Percentiles rank a stretch among this genome's conserved stretches.
These are phyloP conservation scores for Lepus europaeus DNA, from an alignment of 2,113 vertebrate species.

Conservation along the genomic window DNA sequence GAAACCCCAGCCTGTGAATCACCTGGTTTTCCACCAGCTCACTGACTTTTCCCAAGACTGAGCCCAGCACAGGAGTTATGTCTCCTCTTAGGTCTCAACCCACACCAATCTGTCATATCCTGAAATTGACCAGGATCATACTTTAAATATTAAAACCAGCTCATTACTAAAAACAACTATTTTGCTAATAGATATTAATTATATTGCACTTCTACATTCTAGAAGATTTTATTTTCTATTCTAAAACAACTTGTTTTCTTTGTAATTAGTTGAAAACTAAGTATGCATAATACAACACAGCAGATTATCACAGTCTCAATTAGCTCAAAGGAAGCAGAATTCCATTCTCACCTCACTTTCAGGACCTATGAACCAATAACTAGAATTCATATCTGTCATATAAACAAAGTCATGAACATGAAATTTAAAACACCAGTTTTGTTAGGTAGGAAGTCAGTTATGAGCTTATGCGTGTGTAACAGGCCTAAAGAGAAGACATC, in stretches of 20 bases:
- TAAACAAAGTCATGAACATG: slow-evolving; percentile 25
- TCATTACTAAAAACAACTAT: slow-evolving; percentile 10
- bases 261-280: slow-evolving; percentile 56
- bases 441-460: no score
- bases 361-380: slow-evolving; percentile 21
- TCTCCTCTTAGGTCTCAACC: neutral
- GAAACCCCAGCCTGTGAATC: neutral
- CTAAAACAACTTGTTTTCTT: slow-evolving; percentile 42
- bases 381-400: slow-evolving; percentile 33
- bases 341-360: slow-evolving; percentile 38
- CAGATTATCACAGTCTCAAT: slow-evolving; percentile 28
- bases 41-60: neutral
- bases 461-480: no score
- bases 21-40: neutral
- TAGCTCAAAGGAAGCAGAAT: slow-evolving; percentile 36
- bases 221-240: slow-evolving; percentile 47
- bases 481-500: no score
- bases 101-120: neutral
- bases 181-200: neutral
- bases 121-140: neutral
- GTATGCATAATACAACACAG: neutral
- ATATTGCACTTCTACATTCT: neutral
- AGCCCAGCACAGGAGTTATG: no score
- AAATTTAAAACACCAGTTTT: slow-evolving; percentile 60
- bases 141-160: neutral